Conservation (phyloP, 2,888 invertebrate genomes). For the Ectemnius lituratus region DNA sequence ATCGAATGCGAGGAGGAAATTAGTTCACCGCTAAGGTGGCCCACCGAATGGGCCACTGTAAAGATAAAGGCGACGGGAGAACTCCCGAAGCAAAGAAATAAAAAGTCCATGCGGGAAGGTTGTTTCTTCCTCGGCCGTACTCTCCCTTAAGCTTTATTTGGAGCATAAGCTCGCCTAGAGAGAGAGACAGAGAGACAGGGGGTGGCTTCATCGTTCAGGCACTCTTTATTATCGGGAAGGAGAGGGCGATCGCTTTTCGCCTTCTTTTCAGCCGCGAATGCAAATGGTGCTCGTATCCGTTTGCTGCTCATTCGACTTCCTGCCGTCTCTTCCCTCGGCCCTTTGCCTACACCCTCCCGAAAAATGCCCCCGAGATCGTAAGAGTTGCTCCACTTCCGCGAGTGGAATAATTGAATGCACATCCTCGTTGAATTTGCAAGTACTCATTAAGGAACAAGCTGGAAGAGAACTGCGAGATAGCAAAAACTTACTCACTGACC, state of each 20-base stretch:
- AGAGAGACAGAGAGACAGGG: slow-evolving; percentile 32
- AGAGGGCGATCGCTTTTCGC: slow-evolving; percentile 69
- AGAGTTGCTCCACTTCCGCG: slow-evolving; percentile 67
- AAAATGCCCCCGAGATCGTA: slow-evolving; percentile 34
- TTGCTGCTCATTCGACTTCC: slow-evolving; percentile 63
- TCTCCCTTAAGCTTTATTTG: slow-evolving; percentile 70
- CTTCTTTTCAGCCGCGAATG: slow-evolving; percentile 74
- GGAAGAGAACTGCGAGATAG: too few species aligned
- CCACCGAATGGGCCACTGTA: slow-evolving; percentile 56
- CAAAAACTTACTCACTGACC: too few species aligned
- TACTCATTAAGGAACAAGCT: neutral
- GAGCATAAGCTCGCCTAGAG: slow-evolving; percentile 68
- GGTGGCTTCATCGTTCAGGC: slow-evolving; percentile 65
- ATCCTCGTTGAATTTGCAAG: slow-evolving; percentile 49
- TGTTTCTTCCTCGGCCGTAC: slow-evolving; percentile 5
- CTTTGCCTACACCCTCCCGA: slow-evolving; percentile 19
- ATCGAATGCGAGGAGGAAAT: slow-evolving; percentile 77
- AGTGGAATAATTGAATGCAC: slow-evolving; percentile 75
- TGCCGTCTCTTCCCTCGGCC: slow-evolving; percentile 28
- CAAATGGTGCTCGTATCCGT: slow-evolving; percentile 75
- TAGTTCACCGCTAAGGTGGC: slow-evolving; percentile 67
- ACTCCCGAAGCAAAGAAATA: slow-evolving; percentile 47
- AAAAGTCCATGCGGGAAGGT: slow-evolving; percentile 46
- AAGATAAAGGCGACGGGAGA: slow-evolving; percentile 68
- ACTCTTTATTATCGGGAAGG: slow-evolving; percentile 69